Base-by-base conservation (phyloP, 2,113 vertebrate genomes). In the Leptodactylus fuscus region DNA sequence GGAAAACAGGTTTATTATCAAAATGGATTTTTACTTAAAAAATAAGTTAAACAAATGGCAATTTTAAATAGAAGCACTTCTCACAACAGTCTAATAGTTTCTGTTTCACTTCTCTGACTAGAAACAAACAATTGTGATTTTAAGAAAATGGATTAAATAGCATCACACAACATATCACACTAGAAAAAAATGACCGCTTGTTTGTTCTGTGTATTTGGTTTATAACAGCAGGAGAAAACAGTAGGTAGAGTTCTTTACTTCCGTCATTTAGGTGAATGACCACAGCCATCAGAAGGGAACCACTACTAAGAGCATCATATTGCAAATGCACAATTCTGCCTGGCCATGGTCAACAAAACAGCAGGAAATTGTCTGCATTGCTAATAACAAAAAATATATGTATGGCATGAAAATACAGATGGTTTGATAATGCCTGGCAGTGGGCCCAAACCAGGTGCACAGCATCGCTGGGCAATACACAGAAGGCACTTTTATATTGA, bases 21-120 rank as follows among this genome's bases (percentile, higher is more conserved):
- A 46, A 76, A 76, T 27, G 1, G 10, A 44, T 73, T 69, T 41
- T 44, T 7, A 74, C 16, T 16, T 49, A 27, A 4, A 69, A 69
- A 69, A 69, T 69, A 69, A 69, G 34, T 69, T 69, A 69, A 67
- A 69, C 65, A 69, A 20, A 67, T 69, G 36, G 36, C 36, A 32
- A 69, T 36, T 38, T 69, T 69, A 69, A 36, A 69, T 38, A 69
- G 65, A 36, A 18, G 0, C 3, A 32, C 32, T 36, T 36, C 27
- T 60, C 29, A 67, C 13, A 67, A 20, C 36, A 36, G 18, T 69
- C 65, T 69, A 36, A 69, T 32, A 62, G 12, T 38, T 16, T 69
- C 65, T 22, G 13, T 20, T 67, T 67, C 29, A 32, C 65, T 34
- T 32, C 29, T 67, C 15, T 16, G 8, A 65, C 18, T 9, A 67